Evolutionary conservation across 2,113 vertebrate species (phyloP), one percentile per base, ranked within the genome.

Genomic region (Tautogolabrus adspersus): DNA sequence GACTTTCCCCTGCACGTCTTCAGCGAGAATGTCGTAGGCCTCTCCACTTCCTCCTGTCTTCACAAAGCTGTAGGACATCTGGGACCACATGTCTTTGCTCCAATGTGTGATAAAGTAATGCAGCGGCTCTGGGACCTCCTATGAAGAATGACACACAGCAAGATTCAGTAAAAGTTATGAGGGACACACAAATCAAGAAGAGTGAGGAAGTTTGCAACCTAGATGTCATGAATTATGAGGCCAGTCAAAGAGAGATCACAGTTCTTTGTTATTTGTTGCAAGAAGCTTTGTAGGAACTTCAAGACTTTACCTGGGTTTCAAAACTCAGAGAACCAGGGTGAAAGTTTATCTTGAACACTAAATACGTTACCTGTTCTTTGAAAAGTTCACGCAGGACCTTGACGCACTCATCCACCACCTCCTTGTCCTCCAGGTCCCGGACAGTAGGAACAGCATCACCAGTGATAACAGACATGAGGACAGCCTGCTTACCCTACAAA

Each of bases 1-100:
- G 23, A 99, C 8, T 75, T 95, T 98, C 66, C 96, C 96, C 84
- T 98, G 97, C 62, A 99, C 89, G 66, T 99, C 98, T 86, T 99
- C 97, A 40, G 98, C 97, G 5, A 99, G 93, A 84, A 97, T 94
- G 63, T 99, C 97, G 0, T 99, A 99, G 66, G 97, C 97, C 92
- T 99, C 98, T 0, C 98, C 98, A 0, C 96, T 99, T 63, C 98
- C 98, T 5, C 97, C 97, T 0, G 97, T 97, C 93, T 96, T 98
- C 75, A 99, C 97, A 59, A 97, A 99, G 81, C 97, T 98, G 81
- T 99, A 99, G 0, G 97, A 97, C 98, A 99, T 99, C 93, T 97
- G 97, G 46, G 97, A 95, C 98, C 98, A 99, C 3, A 90, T 72
- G 84, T 99, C 98, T 67, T 92, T 94, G 91, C 93, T 96, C 97